Percentiles rank a stretch among this genome's conserved stretches.
phyloP scores from a whole-genome alignment of 2,888 invertebrate species.

The Heliconius charithonia region DNA sequence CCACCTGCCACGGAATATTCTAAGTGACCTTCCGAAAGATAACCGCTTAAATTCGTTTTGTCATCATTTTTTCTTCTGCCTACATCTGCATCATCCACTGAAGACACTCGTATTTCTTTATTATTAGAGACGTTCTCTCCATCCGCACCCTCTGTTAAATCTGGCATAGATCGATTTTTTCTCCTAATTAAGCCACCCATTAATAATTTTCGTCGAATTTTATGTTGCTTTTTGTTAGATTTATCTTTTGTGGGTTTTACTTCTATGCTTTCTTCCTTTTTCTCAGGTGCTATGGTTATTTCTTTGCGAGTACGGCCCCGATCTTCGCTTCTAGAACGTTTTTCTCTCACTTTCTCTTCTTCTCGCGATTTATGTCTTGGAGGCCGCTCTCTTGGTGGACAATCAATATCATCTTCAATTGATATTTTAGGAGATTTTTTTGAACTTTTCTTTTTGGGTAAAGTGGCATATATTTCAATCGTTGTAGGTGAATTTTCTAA shows the following conservation, averaged over 20 bases:
- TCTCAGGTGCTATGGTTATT: constrained; percentile 86
- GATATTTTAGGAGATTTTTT: constrained; percentile 86
- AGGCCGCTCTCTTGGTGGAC: constrained; percentile 88
- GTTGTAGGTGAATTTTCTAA: constrained; percentile 90
- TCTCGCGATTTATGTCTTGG: constrained; percentile 88
- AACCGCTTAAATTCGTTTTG: constrained; percentile 88
- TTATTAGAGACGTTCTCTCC: constrained; percentile 72
- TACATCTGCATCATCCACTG: constrained; percentile 90
- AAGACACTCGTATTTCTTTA: constrained; percentile 76
- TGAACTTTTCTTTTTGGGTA: constrained; percentile 93
- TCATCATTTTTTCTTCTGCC: constrained; percentile 86
- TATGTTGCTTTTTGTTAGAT: constrained; percentile 94
- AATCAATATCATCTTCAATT: constrained; percentile 89
- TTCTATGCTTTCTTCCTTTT: constrained; percentile 86
- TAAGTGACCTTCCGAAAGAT: constrained; percentile 93
- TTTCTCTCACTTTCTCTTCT: constrained; percentile 88
- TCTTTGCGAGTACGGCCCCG: constrained; percentile 90
- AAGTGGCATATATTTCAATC: constrained; percentile 95
- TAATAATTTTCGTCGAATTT: constrained; percentile 92
- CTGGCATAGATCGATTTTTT: constrained; percentile 96
- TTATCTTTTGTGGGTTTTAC: constrained; percentile 81
- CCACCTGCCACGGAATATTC: constrained; percentile 87
- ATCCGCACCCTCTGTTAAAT: constrained; percentile 91
- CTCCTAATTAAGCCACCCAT: constrained; percentile 95
- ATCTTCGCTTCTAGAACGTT: constrained; percentile 92